phyloP scores from a whole-genome alignment of 2,888 invertebrate genomes.

The Phaonia tiefii region DNA sequence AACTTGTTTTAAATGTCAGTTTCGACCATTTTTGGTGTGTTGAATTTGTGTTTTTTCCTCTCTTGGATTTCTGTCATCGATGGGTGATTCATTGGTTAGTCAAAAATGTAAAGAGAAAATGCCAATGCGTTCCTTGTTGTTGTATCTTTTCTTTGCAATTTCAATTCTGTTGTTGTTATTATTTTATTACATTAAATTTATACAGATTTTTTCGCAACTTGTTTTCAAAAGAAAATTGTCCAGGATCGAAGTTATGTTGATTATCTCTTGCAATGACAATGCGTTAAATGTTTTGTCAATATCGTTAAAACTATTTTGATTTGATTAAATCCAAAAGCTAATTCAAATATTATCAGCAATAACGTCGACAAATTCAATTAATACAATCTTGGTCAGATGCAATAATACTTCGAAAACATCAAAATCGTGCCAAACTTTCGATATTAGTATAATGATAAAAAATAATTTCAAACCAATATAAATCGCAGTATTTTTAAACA shows the following conservation, averaged over 20 bases:
- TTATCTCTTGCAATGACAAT: conserved; percentile 17
- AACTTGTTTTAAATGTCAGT: conserved; percentile 78
- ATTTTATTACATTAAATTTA: conserved; percentile 43
- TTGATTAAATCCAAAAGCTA: no score
- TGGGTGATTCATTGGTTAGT: conserved; percentile 68
- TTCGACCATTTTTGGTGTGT: conserved; percentile 68
- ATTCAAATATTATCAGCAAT: no score
- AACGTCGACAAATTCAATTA: no score
- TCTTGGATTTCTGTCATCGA: conserved; percentile 51
- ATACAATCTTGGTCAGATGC: no score
- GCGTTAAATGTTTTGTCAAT: no score
- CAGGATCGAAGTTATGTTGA: conserved; percentile 56
- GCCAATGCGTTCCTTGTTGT: conserved; percentile 51
- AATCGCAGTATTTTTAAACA: no score
- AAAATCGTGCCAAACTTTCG: no score
- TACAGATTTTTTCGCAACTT: conserved; percentile 31
- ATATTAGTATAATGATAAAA: no score
- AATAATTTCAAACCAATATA: no score
- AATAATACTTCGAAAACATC: no score
- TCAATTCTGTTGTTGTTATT: conserved; percentile 42
- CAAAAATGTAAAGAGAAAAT: conserved; percentile 54
- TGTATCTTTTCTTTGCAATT: not conserved
- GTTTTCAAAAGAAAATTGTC: conserved; percentile 5
- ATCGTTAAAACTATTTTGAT: no score
- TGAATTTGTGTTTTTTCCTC: not conserved